A percentile compares a stretch with the other conserved stretches of the same genome.
Evolutionary conservation across 2,888 invertebrate species (phyloP).

Genomic region (Microctonus aethiopoides): DNA sequence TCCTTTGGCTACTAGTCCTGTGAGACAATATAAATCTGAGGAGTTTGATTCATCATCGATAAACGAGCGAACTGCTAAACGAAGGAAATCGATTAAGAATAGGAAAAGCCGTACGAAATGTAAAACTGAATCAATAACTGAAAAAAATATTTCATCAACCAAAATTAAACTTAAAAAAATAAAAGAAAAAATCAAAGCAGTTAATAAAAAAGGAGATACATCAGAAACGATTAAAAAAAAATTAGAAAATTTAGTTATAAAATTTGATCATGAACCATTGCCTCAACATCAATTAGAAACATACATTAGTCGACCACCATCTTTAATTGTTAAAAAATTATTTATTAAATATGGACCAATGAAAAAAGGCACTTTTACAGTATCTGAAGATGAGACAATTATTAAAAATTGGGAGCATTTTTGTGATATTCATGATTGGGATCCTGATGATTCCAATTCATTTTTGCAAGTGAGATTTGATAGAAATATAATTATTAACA

Average conservation of each 20-base stretch:
- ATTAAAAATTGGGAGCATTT: constrained; percentile 24
- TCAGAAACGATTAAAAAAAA: background rate
- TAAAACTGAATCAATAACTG: background rate
- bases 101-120: background rate
- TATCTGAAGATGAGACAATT: constrained; percentile 19
- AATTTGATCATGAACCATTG: constrained; percentile 14
- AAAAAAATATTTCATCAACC: background rate
- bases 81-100: background rate
- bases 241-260: background rate
- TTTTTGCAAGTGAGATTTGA: background rate
- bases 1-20: background rate
- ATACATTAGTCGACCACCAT: background rate
- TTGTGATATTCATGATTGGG: constrained; percentile 19
- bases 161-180: too few relatives aligned
- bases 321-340: background rate
- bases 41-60: background rate
- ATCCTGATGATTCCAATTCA: background rate
- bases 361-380: background rate
- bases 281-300: constrained; percentile 22
- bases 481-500: background rate
- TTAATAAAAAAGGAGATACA: background rate
- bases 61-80: background rate
- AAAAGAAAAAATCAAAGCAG: background rate
- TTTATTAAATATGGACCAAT: constrained; percentile 14
- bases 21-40: background rate